Evolutionary conservation across 1,140 invertebrate genomes (phyloP).

Genomic region (Leucophenga varia): DNA sequence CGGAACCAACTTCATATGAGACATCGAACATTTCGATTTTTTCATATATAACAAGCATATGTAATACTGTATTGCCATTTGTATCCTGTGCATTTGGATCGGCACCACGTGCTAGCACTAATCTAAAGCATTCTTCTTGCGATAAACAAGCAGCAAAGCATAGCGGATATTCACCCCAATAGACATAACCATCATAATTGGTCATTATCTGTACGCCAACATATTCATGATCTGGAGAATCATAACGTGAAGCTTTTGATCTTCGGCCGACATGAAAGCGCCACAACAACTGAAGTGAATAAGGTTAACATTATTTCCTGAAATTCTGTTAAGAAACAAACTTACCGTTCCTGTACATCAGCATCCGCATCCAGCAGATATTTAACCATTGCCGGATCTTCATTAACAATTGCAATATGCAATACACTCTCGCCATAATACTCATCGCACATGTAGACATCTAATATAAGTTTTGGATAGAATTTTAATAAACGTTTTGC

Average conservation of each 20-base stretch:
- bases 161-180: conserved; percentile 97
- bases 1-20: conserved; percentile 88
- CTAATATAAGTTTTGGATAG: conserved; percentile 94
- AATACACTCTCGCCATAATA: conserved; percentile 94
- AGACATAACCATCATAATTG: conserved; percentile 96
- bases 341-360: conserved; percentile 78
- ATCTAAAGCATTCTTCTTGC: conserved; percentile 94
- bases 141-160: conserved; percentile 94
- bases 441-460: conserved; percentile 94
- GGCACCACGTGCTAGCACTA: conserved; percentile 92
- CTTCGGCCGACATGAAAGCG: conserved; percentile 96
- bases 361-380: conserved; percentile 90
- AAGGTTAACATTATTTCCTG: background rate
- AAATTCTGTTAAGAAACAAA: background rate
- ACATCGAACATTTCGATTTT: conserved; percentile 92
- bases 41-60: conserved; percentile 96
- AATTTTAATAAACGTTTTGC: conserved; percentile 87
- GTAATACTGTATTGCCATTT: conserved; percentile 96
- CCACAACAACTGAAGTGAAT: conserved; percentile 69
- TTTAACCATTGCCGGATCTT: conserved; percentile 96
- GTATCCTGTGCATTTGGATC: conserved; percentile 94
- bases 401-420: conserved; percentile 97
- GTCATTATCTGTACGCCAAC: conserved; percentile 82
- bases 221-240: conserved; percentile 90
- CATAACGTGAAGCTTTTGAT: conserved; percentile 86